These are phyloP conservation scores for Gandaritis pyraliata DNA, from an alignment of 2,888 invertebrate species.

Conservation along the genomic window DNA sequence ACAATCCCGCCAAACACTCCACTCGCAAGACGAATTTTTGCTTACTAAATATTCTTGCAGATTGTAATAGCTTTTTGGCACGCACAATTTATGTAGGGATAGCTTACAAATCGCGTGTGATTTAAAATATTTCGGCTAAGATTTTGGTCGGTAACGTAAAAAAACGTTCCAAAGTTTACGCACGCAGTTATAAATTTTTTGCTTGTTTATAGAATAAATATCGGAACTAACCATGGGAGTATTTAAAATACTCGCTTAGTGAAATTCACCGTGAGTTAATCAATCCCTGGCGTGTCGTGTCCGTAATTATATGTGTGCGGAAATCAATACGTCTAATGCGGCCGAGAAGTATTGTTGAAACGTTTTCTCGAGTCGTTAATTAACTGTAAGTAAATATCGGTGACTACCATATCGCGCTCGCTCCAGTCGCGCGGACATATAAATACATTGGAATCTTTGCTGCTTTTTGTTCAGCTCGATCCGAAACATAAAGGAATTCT, in stretches of 20 bases:
- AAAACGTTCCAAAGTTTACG: conserved; percentile 45
- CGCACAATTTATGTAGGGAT: conserved; percentile 63
- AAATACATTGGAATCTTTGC: conserved; percentile 54
- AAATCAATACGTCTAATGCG: conserved; percentile 30
- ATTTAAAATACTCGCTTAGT: conserved; percentile 26
- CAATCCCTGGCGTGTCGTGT: conserved; percentile 30
- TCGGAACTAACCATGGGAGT: conserved; percentile 45
- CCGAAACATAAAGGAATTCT: conserved; percentile 65
- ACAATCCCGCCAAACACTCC: conserved; percentile 67
- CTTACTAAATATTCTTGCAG: conserved; percentile 70
- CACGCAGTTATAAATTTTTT: conserved; percentile 56
- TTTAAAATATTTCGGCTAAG: conserved; percentile 68
- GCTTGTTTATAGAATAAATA: conserved; percentile 52
- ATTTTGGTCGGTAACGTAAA: conserved; percentile 53
- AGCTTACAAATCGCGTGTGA: conserved; percentile 71
- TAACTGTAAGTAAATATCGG: conserved; percentile 35
- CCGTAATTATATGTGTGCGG: conserved; percentile 28
- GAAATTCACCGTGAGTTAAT: conserved; percentile 44
- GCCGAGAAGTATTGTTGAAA: conserved; percentile 34
- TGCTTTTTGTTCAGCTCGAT: conserved; percentile 53
- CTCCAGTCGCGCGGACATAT: conserved; percentile 35
- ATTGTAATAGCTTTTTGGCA: conserved; percentile 75
- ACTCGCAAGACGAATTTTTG: conserved; percentile 63
- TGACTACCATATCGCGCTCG: conserved; percentile 28
- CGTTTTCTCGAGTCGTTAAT: conserved; percentile 40